A percentile compares a stretch with the other conserved stretches of the same genome.
These are phyloP conservation scores for Dynastes tityus DNA, from an alignment of 2,888 invertebrate species.

Conservation along the genomic window DNA sequence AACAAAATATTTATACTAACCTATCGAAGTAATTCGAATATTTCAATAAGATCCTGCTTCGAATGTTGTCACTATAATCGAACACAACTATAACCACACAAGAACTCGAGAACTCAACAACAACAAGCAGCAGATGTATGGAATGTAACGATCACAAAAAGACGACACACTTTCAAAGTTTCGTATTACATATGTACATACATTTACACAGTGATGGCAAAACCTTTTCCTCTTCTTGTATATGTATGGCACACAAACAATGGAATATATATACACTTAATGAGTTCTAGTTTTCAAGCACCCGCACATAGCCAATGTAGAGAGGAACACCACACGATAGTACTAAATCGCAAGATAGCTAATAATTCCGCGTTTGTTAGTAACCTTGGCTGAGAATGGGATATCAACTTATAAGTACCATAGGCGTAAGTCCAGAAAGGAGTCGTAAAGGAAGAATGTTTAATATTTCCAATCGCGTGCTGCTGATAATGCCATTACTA, in stretches of 20 bases:
- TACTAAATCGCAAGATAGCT: conserved; percentile 9
- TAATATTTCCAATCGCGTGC: no score
- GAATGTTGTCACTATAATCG: neutral
- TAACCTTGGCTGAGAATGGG: conserved; percentile 17
- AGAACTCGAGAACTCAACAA: neutral
- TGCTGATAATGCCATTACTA: no score
- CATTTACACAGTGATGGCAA: neutral
- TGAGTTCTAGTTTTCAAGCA: conserved; percentile 9
- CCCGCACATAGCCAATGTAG: neutral
- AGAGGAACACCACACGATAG: neutral
- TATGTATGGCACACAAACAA: neutral
- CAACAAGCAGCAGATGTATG: neutral
- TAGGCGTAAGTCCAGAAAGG: no score
- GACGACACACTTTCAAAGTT: conserved; percentile 27
- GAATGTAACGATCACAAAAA: neutral
- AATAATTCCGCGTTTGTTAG: conserved; percentile 12
- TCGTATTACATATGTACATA: conserved; percentile 16
- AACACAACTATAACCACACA: neutral
- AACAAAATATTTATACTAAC: neutral
- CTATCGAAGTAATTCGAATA: no score
- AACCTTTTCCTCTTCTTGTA: conserved; percentile 3
- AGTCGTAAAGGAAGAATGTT: no score
- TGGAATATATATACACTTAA: neutral
- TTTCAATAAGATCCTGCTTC: no score
- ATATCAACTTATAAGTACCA: neutral